Conservation (phyloP, 2,888 invertebrate species). For the Chaetogeoica ovagalla region DNA sequence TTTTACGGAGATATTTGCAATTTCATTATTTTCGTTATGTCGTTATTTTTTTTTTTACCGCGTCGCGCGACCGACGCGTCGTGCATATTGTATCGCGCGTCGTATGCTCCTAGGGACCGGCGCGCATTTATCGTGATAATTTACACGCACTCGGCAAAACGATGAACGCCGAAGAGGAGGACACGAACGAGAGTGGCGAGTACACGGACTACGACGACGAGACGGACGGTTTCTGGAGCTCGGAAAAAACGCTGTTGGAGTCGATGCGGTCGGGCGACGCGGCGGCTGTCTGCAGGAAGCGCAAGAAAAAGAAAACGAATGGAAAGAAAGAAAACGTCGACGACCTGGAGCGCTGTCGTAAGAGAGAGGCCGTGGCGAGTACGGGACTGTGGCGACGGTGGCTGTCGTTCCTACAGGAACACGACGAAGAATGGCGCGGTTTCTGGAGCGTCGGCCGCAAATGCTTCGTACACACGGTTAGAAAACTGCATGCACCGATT, state of each 20-base stretch:
- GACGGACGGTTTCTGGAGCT: constrained; percentile 33
- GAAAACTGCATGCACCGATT: background rate
- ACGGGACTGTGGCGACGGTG: constrained; percentile 55
- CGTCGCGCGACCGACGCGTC: too few species aligned
- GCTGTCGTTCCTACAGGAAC: constrained; percentile 61
- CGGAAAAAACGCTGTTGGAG: constrained; percentile 42
- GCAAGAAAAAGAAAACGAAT: background rate
- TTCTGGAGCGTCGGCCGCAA: constrained; percentile 67
- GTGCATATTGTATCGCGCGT: too few species aligned
- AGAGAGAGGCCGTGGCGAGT: background rate
- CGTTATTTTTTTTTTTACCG: background rate
- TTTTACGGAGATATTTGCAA: background rate
- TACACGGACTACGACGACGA: constrained; percentile 41
- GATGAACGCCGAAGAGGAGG: constrained; percentile 12
- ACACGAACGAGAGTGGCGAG: constrained; percentile 26
- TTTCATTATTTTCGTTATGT: too few species aligned
- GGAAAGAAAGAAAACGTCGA: constrained; percentile 2
- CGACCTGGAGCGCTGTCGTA: background rate
- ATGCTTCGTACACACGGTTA: constrained; percentile 66
- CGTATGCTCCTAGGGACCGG: too few species aligned
- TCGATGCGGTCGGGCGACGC: constrained; percentile 9
- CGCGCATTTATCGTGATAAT: too few species aligned
- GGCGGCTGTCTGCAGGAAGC: background rate
- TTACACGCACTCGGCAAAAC: background rate
- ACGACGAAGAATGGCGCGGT: constrained; percentile 64